Evolutionary conservation across 2,888 invertebrate genomes (phyloP).

Genomic region (Amaurobius ferox): DNA sequence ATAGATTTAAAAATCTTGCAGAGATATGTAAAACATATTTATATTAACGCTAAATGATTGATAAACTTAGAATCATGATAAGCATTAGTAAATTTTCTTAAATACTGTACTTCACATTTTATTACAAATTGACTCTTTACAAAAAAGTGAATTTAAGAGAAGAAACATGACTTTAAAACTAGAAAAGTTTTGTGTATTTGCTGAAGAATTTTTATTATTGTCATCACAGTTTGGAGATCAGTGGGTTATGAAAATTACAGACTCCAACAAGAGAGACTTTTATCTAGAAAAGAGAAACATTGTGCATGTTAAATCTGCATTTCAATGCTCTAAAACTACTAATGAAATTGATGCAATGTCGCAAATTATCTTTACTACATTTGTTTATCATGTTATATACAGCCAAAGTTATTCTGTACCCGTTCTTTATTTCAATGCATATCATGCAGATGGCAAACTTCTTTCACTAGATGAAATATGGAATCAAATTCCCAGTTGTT

Average conservation of each 20-base stretch:
- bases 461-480: slow-evolving; percentile 40
- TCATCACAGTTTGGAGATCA: slow-evolving; percentile 40
- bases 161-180: slow-evolving; percentile 41
- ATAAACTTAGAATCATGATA: no score
- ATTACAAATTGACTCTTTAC: no score
- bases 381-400: slow-evolving; percentile 57
- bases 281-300: slow-evolving; percentile 45
- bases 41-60: no score
- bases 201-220: slow-evolving; percentile 26
- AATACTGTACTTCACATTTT: no score
- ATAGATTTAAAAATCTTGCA: no score
- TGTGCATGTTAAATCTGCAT: not conserved
- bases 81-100: no score
- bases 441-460: slow-evolving; percentile 43
- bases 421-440: slow-evolving; percentile 53
- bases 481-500: slow-evolving; percentile 32
- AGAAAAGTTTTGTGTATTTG: slow-evolving; percentile 29
- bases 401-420: slow-evolving; percentile 63
- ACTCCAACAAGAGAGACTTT: slow-evolving; percentile 1
- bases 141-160: no score
- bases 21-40: no score
- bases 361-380: slow-evolving; percentile 1
- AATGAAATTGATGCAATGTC: not conserved
- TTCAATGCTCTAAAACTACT: not conserved
- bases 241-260: slow-evolving; percentile 31